Evolutionary conservation across 2,113 vertebrate species (phyloP).

Genomic region (Alexandromys fortis): DNA sequence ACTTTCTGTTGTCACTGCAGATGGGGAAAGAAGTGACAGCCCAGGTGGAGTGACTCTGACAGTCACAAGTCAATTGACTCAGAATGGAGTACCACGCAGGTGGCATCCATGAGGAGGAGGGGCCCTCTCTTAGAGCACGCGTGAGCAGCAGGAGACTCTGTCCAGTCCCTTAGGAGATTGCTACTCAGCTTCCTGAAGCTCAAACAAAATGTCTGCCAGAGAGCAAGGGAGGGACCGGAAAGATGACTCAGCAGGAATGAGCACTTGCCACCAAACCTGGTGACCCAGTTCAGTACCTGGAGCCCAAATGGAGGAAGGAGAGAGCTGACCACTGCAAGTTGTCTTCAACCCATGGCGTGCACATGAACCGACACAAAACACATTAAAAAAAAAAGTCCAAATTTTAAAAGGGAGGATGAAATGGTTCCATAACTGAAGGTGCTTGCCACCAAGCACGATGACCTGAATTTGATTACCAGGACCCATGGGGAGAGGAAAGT

Average conservation of each 20-base stretch:
- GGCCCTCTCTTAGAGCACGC: fast-evolving
- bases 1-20: not conserved
- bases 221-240: not conserved
- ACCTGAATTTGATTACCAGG: not conserved
- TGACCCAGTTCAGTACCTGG: not conserved
- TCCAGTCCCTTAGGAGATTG: not conserved
- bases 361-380: not conserved
- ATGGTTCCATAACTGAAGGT: not conserved
- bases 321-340: not conserved
- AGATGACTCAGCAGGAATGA: not conserved
- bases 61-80: not conserved
- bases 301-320: not conserved
- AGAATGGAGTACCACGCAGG: fast-evolving
- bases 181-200: not conserved
- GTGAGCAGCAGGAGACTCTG: not conserved
- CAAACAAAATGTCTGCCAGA: not conserved
- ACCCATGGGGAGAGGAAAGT: not conserved
- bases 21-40: no score
- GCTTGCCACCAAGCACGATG: not conserved
- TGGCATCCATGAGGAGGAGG: not conserved
- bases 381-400: not conserved
- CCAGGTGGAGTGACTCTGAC: not conserved
- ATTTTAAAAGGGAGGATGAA: not conserved
- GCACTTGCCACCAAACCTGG: not conserved
- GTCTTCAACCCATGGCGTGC: not conserved